These are phyloP conservation scores for Microtus pennsylvanicus DNA, from an alignment of 2,113 vertebrate species.

Conservation along the genomic window DNA sequence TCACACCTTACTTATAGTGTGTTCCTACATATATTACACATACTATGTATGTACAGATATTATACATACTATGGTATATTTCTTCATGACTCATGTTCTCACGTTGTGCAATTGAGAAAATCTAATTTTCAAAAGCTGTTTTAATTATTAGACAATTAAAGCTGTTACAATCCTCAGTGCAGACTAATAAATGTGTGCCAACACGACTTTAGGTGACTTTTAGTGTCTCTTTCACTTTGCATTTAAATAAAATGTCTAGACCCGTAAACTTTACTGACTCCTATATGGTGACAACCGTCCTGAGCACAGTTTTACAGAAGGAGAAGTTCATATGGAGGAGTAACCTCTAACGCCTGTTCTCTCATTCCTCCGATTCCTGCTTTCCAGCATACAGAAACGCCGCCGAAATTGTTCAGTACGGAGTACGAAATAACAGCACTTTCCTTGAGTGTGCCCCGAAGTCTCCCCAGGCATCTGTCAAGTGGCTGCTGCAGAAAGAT, in stretches of 20 bases:
- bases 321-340: not conserved
- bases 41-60: not conserved
- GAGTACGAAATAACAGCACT: conserved; percentile 97
- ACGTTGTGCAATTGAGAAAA: not conserved
- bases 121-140: not conserved
- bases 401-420: conserved; percentile 95
- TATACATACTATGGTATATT: too few relatives aligned
- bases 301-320: not conserved
- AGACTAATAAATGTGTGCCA: not conserved
- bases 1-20: not conserved
- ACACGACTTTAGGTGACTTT: not conserved
- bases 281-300: not conserved
- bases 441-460: conserved; percentile 97
- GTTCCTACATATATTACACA: too few relatives aligned
- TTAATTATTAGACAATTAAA: not conserved
- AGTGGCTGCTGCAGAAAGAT: conserved; percentile 97
- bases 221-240: not conserved
- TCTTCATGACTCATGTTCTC: not conserved
- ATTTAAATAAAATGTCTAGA: not conserved
- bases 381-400: conserved; percentile 96
- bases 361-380: conserved; percentile 30
- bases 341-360: not conserved
- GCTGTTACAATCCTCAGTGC: not conserved
- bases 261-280: not conserved
- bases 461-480: conserved; percentile 95